A percentile compares a stretch with the other conserved stretches of the same genome.
These are phyloP conservation scores for Drosophila kikkawai DNA, from an alignment of 1,140 invertebrate species.

Conservation along the genomic window DNA sequence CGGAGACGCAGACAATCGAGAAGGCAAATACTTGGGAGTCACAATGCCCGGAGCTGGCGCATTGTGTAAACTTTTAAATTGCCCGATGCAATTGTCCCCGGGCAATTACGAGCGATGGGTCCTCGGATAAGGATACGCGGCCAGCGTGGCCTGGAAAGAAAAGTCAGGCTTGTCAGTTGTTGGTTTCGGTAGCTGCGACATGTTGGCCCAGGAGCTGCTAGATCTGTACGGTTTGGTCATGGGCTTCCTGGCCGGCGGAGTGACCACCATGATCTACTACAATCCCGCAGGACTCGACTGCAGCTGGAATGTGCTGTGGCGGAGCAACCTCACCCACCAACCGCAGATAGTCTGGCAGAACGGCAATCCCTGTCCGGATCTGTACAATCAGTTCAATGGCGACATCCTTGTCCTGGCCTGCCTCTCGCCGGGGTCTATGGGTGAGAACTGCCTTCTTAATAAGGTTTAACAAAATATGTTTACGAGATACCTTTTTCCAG, in stretches of 20 bases:
- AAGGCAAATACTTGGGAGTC: slow-evolving; percentile 13
- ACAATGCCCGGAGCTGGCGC: slow-evolving; percentile 6
- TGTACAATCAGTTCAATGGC: slow-evolving; percentile 2
- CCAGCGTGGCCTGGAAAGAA: not conserved
- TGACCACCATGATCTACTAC: slow-evolving; percentile 45
- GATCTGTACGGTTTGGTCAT: slow-evolving; percentile 40
- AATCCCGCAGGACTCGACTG: slow-evolving; percentile 47
- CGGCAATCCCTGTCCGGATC: not conserved
- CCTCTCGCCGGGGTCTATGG: slow-evolving; percentile 6
- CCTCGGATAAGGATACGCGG: slow-evolving; percentile 17
- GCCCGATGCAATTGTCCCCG: slow-evolving; percentile 8
- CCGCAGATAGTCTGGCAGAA: slow-evolving; percentile 59
- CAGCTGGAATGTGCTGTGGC: slow-evolving; percentile 37
- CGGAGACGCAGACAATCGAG: not conserved
- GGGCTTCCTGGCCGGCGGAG: slow-evolving; percentile 9
- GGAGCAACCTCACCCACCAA: slow-evolving; percentile 16
- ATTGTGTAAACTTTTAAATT: slow-evolving; percentile 28
- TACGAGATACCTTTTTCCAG: too few relatives aligned
- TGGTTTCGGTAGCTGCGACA: slow-evolving; percentile 9
- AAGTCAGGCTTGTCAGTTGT: not conserved
- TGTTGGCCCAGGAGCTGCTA: slow-evolving; percentile 39
- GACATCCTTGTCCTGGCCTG: slow-evolving; percentile 52
- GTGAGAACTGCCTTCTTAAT: not conserved
- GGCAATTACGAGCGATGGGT: slow-evolving; percentile 29
- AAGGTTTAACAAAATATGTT: too few relatives aligned